Base-by-base conservation (phyloP, 2,113 vertebrate genomes). In the Ctenodactylus gundi region DNA sequence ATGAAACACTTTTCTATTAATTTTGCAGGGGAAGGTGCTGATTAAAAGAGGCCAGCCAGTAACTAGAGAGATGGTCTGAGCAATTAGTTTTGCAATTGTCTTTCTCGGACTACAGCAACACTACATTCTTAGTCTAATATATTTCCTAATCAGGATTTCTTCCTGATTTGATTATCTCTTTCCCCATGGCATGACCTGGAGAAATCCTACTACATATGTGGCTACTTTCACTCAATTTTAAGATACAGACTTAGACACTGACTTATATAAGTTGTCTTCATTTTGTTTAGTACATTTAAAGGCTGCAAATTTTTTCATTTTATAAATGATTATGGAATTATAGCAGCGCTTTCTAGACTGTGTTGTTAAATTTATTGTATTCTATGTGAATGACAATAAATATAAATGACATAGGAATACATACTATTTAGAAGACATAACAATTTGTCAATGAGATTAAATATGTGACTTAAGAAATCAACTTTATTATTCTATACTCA, bases 401-500 rank as follows among this genome's bases (percentile, higher is more conserved):
- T 49, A 67, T 75, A 83, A 90, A 82, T 84, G 36, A 51, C 46
- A 46, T 36, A 29, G 41, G 58, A 90, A 72, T 84, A 73, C 6
- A 2, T 90, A 8, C 27, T 73, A 44, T 77, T 91, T 90, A 76
- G 1, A 75, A 78, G 31, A 49, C 23, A n/a, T 27, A 57, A 62
- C 23, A 51, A 7, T 57, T 80, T 81, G n/a, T 88, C 89, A 96
- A 92, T 92, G 44, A 85, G 34, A 87, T 23, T 55, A 27, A 68
- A 57, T 81, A 12, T 41, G 17, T 88, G 44, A 81, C 18, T 75
- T 92, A 8, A 65, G 23, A 92, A 92, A 64, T 76, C 49, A 57
- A 44, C 46, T 84, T 81, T 90, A 75, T 72, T 82, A 90, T 93
- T 89, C 72, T 91, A 86, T 83, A 89, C 53, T 29, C 34, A 89